Evolutionary conservation across 2,888 invertebrate genomes (phyloP).

Genomic region (Dromius quadrimaculatus): DNA sequence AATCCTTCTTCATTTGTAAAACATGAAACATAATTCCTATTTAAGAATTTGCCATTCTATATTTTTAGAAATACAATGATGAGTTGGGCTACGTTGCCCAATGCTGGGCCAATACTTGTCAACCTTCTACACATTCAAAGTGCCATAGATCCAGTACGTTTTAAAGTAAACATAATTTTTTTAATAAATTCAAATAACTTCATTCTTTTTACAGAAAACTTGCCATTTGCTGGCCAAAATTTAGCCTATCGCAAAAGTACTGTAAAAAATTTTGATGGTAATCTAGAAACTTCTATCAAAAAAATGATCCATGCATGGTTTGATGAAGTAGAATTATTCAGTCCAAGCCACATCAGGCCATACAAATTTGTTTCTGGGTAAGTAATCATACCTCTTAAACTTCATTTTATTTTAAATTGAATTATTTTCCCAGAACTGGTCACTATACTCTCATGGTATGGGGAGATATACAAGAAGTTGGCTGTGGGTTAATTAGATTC

Average conservation of each 20-base stretch:
- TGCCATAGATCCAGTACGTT: conserved; percentile 63
- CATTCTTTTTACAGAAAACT: conserved; percentile 7
- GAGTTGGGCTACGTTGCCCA: conserved; percentile 64
- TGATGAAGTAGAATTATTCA: conserved; percentile 26
- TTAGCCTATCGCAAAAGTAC: conserved; percentile 15
- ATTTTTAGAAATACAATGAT: conserved; percentile 62
- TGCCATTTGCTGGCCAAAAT: conserved; percentile 37
- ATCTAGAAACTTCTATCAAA: conserved; percentile 18
- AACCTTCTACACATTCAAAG: conserved; percentile 62
- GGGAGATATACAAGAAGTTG: conserved; percentile 62
- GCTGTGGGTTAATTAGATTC: conserved; percentile 62
- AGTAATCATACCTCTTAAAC: not conserved
- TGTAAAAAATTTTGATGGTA: not conserved
- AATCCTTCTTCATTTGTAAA: not conserved
- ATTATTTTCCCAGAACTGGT: conserved; percentile 55
- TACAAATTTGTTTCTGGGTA: conserved; percentile 8
- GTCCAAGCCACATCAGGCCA: not conserved
- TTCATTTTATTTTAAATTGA: too few species aligned
- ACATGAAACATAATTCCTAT: not conserved
- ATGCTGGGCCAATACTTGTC: conserved; percentile 64
- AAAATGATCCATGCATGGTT: conserved; percentile 26
- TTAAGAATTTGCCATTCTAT: not conserved
- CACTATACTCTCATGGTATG: conserved; percentile 65
- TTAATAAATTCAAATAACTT: not conserved
- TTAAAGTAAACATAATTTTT: not conserved